Conservation (phyloP, 2,888 invertebrate species). For the Lycia hirtaria region DNA sequence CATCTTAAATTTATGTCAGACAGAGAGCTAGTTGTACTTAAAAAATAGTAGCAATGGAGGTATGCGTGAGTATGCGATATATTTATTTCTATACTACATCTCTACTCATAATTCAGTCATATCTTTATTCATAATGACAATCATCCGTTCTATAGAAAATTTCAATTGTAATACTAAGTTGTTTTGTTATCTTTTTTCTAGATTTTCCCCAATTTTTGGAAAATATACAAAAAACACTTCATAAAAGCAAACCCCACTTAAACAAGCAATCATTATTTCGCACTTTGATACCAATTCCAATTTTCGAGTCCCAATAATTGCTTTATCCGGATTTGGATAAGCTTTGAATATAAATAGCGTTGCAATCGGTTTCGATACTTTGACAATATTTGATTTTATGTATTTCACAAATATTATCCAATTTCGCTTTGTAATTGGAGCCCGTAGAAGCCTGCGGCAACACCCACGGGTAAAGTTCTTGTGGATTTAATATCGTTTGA, state of each 20-base stretch:
- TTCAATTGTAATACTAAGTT: too few species aligned
- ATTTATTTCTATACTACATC: too few species aligned
- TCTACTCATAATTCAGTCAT: too few species aligned
- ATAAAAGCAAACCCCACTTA: constrained; percentile 16
- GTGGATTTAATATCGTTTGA: neutral
- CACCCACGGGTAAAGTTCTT: neutral
- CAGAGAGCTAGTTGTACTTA: too few species aligned
- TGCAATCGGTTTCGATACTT: constrained; percentile 26
- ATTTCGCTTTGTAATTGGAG: neutral
- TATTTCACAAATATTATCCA: constrained; percentile 1
- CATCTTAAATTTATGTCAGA: too few species aligned
- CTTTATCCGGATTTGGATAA: constrained; percentile 46
- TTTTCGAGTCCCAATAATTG: constrained; percentile 43
- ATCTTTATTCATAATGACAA: too few species aligned
- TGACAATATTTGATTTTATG: constrained; percentile 7
- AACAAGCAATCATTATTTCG: constrained; percentile 20
- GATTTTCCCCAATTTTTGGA: too few species aligned
- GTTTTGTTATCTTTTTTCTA: too few species aligned
- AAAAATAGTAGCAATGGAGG: too few species aligned
- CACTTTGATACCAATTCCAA: constrained; percentile 37
- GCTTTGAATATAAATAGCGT: constrained; percentile 44
- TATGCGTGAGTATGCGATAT: too few species aligned
- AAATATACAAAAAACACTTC: constrained; percentile 28
- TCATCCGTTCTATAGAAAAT: too few species aligned
- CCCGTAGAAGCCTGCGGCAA: neutral